phyloP scores from a whole-genome alignment of 2,797 vertebrate genomes.

The Prionace glauca region DNA sequence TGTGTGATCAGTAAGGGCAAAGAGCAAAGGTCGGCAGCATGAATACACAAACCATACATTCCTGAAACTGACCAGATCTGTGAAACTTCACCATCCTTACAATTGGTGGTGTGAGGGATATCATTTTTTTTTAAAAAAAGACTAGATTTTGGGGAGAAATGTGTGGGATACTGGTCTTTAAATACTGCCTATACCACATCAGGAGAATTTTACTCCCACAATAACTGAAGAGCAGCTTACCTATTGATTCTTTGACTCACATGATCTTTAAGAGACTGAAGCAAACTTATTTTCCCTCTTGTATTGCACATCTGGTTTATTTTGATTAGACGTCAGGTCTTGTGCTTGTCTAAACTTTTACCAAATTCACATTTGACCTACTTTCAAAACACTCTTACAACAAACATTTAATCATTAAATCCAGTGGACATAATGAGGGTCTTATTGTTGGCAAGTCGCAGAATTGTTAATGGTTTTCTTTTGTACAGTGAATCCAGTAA shows the following conservation, averaged over 20 bases:
- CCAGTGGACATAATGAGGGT: not conserved
- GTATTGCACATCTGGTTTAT: not conserved
- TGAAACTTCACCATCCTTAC: slow-evolving; percentile 18
- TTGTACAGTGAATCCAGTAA: not conserved
- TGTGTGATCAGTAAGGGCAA: slow-evolving; percentile 25
- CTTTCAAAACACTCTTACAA: not conserved
- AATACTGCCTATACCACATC: not conserved
- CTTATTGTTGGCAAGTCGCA: not conserved
- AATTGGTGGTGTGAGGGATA: not conserved
- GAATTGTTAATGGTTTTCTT: not conserved
- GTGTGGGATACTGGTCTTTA: not conserved
- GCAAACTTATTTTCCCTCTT: not conserved
- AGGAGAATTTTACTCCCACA: not conserved
- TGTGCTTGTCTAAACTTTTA: not conserved
- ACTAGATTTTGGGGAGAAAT: not conserved
- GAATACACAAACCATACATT: slow-evolving; percentile 23
- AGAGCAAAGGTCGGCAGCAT: slow-evolving; percentile 21
- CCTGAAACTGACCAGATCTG: slow-evolving; percentile 34
- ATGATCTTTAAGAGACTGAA: not conserved
- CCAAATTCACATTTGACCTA: not conserved
- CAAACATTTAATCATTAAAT: not conserved
- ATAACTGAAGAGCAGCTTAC: not conserved
- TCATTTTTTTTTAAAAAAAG: not conserved
- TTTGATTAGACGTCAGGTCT: not conserved
- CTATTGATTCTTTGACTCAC: not conserved